Evolutionary conservation across 2,888 invertebrate species (phyloP), one percentile per base, ranked within the genome.

Genomic region (Eristalis arbustorum): DNA sequence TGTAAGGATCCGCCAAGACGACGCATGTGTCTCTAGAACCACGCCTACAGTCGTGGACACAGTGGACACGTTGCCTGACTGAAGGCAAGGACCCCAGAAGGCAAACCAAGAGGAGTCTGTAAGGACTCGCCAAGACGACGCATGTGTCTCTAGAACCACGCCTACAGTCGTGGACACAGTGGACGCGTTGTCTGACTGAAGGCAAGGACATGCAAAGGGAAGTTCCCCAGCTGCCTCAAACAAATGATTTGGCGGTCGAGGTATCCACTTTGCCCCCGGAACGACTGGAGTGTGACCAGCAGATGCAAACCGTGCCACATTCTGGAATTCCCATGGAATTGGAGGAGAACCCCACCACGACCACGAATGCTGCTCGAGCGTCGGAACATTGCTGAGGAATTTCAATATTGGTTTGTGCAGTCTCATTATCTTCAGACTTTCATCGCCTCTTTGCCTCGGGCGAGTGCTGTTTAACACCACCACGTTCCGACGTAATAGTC

Each of bases 371-470:
- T 68, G 49, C 6, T 49, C 34, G 2, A 40, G 63, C n/a, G n/a
- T 59, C 78, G 61, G 61, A 79, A 49, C 78, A 79, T 49, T 63
- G 63, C 62, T 49, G 34, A 71, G 79, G 79, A 79, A 79, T 79
- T 79, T 73, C 79, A 79, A 79, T 79, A 79, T 79, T 67, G 67
- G 79, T 63, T 49, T 49, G 62, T 73, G 37, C 63, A 67, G 79
- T 68, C 73, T 79, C 79, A 73, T 74, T 80, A 74, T 80, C 74
- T 68, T 13, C 34, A 59, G 74, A 74, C 74, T 80, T 80, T 68
- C 74, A 80, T 80, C 74, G 57, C 68, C 73, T 56, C 62, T 25
- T 79, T 40, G 23, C 61, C 37, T 37, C 37, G 37, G 37, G 72
- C 66, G 66, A 66, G 80, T 31, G 63, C 74, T 74, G 68, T 59